Conservation (phyloP, 2,888 invertebrate genomes). For the Syrista parreyssii region DNA sequence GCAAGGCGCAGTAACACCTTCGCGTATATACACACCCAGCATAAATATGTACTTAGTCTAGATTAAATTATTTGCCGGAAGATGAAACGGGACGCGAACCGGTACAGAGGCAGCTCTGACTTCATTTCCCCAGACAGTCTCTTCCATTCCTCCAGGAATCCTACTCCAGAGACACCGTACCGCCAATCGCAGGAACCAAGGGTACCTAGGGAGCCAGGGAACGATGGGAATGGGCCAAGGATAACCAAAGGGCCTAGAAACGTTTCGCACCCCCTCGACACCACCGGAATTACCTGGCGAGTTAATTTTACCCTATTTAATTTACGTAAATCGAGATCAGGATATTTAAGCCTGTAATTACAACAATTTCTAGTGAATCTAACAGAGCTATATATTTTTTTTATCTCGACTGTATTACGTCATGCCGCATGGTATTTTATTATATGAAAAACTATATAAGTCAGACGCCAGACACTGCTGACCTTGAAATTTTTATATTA, state of each 20-base stretch:
- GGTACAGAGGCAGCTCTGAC: constrained; percentile 24
- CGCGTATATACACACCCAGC: constrained; percentile 11
- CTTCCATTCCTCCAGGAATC: constrained; percentile 14
- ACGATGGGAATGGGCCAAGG: neutral
- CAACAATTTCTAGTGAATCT: neutral
- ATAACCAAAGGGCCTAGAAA: constrained; percentile 6
- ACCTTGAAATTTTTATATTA: neutral
- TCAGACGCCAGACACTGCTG: too few relatives aligned
- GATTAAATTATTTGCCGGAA: constrained; percentile 52
- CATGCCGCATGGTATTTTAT: neutral
- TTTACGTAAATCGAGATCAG: constrained; percentile 38
- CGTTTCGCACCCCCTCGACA: constrained; percentile 27
- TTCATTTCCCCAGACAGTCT: constrained; percentile 51
- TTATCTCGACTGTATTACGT: neutral
- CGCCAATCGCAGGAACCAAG: neutral
- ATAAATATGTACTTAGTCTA: constrained; percentile 50
- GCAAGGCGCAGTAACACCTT: neutral
- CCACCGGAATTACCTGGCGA: constrained; percentile 38
- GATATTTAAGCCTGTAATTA: constrained; percentile 20
- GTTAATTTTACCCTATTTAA: constrained; percentile 41
- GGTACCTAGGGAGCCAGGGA: neutral
- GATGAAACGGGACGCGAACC: constrained; percentile 40
- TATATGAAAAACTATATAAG: too few relatives aligned
- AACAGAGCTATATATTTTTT: neutral
- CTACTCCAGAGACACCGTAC: neutral